These are phyloP conservation scores for Cantharis rustica DNA, from an alignment of 2,888 invertebrate genomes.

Conservation along the genomic window DNA sequence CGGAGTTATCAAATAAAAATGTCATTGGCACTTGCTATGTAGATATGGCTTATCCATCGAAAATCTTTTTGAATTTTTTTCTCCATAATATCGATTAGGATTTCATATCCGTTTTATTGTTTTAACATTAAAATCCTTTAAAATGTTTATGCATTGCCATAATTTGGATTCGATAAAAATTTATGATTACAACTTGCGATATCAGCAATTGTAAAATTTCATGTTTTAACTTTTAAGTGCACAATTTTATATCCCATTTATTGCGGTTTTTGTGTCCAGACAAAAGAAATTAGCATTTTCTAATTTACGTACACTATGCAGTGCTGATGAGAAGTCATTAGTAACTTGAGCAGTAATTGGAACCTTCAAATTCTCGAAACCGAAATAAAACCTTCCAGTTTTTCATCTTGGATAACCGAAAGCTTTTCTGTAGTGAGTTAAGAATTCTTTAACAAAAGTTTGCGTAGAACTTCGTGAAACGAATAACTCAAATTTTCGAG, in stretches of 20 bases:
- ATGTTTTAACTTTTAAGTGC: neutral
- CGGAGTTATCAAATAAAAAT: neutral
- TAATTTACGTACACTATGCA: neutral
- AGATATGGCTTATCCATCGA: neutral
- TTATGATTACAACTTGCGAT: neutral
- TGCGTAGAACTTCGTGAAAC: neutral
- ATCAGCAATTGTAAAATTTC: neutral
- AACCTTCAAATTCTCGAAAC: neutral
- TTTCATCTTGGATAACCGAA: neutral
- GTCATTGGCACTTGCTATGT: neutral
- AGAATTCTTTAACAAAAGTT: neutral
- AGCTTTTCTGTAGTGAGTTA: neutral
- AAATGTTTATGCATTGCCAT: neutral
- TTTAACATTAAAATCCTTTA: neutral
- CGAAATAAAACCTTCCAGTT: neutral
- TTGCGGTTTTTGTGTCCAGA: neutral
- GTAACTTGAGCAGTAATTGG: neutral
- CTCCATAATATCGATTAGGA: neutral
- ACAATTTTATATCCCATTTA: neutral
- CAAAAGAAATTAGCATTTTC: neutral
- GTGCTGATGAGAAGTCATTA: neutral
- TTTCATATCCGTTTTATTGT: neutral
- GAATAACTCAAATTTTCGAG: neutral
- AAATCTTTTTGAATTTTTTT: neutral
- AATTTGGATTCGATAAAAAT: neutral